Conservation (phyloP, 1,140 invertebrate genomes). For the Zaprionus inermis region DNA sequence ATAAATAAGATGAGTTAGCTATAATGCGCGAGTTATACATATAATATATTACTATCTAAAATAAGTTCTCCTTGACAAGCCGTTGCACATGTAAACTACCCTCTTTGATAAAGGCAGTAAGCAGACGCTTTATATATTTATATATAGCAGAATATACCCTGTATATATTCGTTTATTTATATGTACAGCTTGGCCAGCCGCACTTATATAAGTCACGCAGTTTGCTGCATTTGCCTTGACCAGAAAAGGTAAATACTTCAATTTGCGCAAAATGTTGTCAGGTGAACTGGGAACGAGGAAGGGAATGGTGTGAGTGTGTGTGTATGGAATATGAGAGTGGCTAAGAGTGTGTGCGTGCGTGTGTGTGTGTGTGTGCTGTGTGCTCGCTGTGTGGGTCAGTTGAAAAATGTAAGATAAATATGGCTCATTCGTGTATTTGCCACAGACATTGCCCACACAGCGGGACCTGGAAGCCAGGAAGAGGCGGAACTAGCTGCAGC, state of each 20-base stretch:
- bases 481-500: not conserved
- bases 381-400: constrained; percentile 52
- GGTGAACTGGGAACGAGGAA: not conserved
- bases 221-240: constrained; percentile 52
- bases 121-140: not conserved
- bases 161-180: not conserved
- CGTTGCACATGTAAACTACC: no score
- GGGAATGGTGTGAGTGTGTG: not conserved
- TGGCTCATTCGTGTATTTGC: constrained; percentile 43
- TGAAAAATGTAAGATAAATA: constrained; percentile 74
- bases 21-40: no score
- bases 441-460: constrained; percentile 28
- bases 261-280: constrained; percentile 72
- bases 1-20: no score
- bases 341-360: not conserved
- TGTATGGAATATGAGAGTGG: not conserved
- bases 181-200: not conserved
- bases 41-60: no score
- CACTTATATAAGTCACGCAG: constrained; percentile 18
- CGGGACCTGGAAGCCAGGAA: not conserved
- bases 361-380: not conserved
- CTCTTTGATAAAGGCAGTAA: no score
- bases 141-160: not conserved
- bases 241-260: constrained; percentile 77
- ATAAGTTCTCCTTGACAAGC: not conserved